Conservation (phyloP, 92 coral and sea anemone species). For the Phenganax marumi region DNA sequence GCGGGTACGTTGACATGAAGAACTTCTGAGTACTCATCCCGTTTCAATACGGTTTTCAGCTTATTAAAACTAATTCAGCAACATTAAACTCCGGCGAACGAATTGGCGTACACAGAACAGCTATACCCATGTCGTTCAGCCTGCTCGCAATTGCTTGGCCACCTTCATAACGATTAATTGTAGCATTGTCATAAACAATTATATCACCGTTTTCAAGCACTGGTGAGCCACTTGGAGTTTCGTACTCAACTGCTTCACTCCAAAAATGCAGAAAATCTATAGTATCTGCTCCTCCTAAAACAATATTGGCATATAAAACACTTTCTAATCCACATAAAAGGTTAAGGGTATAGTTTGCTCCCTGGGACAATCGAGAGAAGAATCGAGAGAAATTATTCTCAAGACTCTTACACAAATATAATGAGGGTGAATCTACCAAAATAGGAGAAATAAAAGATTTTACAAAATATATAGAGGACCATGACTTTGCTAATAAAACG, state of each 20-base stretch:
- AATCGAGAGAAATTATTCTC: no score
- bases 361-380: no score
- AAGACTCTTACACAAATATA: no score
- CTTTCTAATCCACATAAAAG: conserved; percentile 63
- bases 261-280: conserved; percentile 47
- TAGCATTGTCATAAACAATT: conserved; percentile 55
- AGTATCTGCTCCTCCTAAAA: conserved; percentile 50
- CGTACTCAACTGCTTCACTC: conserved; percentile 58
- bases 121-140: conserved; percentile 56
- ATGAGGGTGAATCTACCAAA: no score
- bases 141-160: conserved; percentile 53
- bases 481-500: no score
- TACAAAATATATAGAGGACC: no score
- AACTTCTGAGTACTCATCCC: conserved; percentile 41
- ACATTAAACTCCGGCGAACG: conserved; percentile 63
- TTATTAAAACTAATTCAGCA: conserved; percentile 61
- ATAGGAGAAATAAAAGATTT: no score
- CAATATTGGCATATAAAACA: conserved; percentile 61
- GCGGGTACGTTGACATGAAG: conserved; percentile 51
- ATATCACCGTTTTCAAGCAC: conserved; percentile 58
- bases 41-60: conserved; percentile 53
- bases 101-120: conserved; percentile 52
- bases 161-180: conserved; percentile 56
- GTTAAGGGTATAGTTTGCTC: conserved; percentile 52
- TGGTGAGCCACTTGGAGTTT: conserved; percentile 54